Base-by-base conservation (phyloP, 2,888 invertebrate genomes). In the Troides oblongomaculatus region DNA sequence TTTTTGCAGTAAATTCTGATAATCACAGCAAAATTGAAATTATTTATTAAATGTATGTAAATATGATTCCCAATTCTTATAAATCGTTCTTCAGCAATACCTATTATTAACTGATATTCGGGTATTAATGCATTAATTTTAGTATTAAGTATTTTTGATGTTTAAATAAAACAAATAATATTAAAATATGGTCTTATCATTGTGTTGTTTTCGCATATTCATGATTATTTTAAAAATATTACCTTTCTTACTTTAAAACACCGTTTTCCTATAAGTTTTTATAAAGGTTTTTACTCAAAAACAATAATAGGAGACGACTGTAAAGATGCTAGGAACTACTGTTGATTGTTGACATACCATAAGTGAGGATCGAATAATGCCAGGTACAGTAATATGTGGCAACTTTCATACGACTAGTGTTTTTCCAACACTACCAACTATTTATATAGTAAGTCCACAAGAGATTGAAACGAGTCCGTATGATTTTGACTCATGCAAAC, bases 391-490 rank as follows among this genome's bases (percentile, higher is more conserved):
- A 30, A 57, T 25, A 36, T 36, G 50, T 57, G 62, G 50, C 43
- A 21, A 53, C 65, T 69, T 58, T 58, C 50, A 58, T 58, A 62
- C 39, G 36, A 66, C 69, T 69, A 65, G 46, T 14, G 56, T 30
- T 61, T 62, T 66, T 58, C 30, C 53, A 66, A 63, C 30, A 36
- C 23, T 43, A 39, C 62, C 66, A 39, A 60, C 66, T 63, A 60
- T 66, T 66, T 70, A 66, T 66, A 70, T 59, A 36, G 43, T 36
- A 57, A 21, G 30, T 50, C 56, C 58, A 57, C 43, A 62, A 65
- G 56, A 46, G 58, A 69, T 66, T 21, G 25, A 66, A 66, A 65
- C 69, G 30, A 46, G 66, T 66, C 57, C n/a, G 25, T 66, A n/a
- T 39, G 25, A 53, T 66, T 59, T 61, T 60, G 21, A 69, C 61